Evolutionary conservation across 2,797 vertebrate species (phyloP).

Genomic region (Microctenopoma stevenorrisi): DNA sequence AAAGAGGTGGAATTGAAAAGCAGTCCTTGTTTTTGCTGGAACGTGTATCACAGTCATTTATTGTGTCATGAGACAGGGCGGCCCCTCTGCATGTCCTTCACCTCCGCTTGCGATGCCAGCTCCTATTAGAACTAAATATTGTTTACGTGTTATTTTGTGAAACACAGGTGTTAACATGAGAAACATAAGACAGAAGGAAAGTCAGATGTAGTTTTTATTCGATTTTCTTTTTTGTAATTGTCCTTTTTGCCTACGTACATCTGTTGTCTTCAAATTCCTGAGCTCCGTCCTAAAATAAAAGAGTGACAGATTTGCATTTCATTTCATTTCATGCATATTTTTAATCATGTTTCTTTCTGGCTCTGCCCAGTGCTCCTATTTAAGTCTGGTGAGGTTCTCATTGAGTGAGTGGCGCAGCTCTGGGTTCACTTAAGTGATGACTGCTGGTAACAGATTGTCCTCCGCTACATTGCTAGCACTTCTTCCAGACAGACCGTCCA

Average conservation of each 20-base stretch:
- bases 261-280: conserved; percentile 27
- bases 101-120: conserved; percentile 56
- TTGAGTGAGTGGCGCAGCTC: conserved; percentile 73
- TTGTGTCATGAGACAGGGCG: conserved; percentile 69
- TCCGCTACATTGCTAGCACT: conserved; percentile 68
- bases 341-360: conserved; percentile 72
- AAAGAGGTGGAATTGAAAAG: conserved; percentile 81
- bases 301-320: conserved; percentile 74
- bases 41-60: conserved; percentile 76
- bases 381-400: conserved; percentile 66
- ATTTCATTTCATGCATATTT: conserved; percentile 74
- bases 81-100: conserved; percentile 68
- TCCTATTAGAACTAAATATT: conserved; percentile 55
- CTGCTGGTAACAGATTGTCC: conserved; percentile 78
- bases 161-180: conserved; percentile 22
- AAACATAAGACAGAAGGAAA: not conserved
- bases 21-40: conserved; percentile 78
- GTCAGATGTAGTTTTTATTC: conserved; percentile 1
- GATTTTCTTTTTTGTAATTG: conserved; percentile 3
- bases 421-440: conserved; percentile 78
- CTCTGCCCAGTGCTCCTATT: conserved; percentile 68
- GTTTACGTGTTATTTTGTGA: conserved; percentile 46
- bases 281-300: conserved; percentile 45
- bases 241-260: conserved; percentile 12
- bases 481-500: conserved; percentile 71